A percentile compares a stretch with the other conserved stretches of the same genome.
Evolutionary conservation across 2,888 invertebrate species (phyloP).

Genomic region (Calliopum simillimum): DNA sequence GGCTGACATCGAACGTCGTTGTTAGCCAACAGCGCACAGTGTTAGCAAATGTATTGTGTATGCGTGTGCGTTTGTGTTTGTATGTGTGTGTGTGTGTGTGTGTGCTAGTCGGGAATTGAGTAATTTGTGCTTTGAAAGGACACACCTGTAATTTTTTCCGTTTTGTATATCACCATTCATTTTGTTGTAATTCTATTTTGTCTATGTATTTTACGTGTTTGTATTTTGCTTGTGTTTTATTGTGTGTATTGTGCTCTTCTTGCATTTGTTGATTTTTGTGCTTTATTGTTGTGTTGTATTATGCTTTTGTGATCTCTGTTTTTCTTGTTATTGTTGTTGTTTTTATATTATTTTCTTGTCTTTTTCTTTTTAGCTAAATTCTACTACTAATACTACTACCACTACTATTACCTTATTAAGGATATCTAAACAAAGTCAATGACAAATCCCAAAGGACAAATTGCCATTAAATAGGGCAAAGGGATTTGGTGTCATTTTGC

Average conservation of each 20-base stretch:
- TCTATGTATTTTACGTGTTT: no score
- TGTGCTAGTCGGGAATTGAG: conserved; percentile 6
- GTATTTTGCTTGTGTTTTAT: no score
- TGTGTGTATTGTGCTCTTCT: no score
- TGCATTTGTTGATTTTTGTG: no score
- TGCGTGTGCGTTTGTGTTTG: background rate
- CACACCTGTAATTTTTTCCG: conserved; percentile 6
- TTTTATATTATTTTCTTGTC: no score
- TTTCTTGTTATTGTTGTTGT: no score
- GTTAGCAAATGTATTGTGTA: background rate
- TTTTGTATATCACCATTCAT: background rate
- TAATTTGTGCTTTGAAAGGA: conserved; percentile 20
- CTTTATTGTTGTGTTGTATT: no score
- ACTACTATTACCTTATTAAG: no score
- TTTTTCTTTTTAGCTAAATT: no score
- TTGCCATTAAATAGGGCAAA: conserved; percentile 7
- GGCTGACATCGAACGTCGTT: background rate
- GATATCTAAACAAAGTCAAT: conserved; percentile 16
- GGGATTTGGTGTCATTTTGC: conserved; percentile 1
- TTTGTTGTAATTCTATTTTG: background rate
- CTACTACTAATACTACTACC: no score
- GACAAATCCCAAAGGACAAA: conserved; percentile 23
- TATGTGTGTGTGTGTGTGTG: no score
- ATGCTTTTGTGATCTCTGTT: no score
- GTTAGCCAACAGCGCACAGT: conserved; percentile 6